Base-by-base conservation (phyloP, 2,888 invertebrate species). In the Phorcus lineatus region DNA sequence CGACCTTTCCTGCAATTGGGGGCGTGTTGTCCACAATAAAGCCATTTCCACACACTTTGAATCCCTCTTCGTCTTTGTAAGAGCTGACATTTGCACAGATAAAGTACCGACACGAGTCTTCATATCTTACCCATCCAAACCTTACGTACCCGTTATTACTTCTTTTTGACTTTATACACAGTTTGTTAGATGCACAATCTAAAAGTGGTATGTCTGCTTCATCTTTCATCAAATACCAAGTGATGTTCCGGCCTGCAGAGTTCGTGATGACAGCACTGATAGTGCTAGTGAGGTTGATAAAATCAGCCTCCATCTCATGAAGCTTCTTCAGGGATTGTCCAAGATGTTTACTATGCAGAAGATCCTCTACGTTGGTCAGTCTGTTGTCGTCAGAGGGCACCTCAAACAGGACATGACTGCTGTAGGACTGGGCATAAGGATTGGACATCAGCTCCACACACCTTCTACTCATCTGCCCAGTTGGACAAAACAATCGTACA, bases 1-100 rank as follows among this genome's bases (percentile, higher is more conserved):
- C 28, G 17, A 74, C 28, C 16, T 40, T n/a, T 52, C 74, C 74
- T 52, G 22, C 47, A 52, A 22, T 36, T 52, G 74, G 74, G 9
- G 74, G 74, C 22, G 40, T 52, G 16, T 53, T 52, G 52, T 74
- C 74, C 52, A 74, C 74, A 40, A 74, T 36, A 74, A 74, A 74
- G 19, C 74, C 74, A 74, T 74, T 74, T n/a, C 74, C 52, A n/a
- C 74, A 74, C 11, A 40, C 9, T 13, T 19, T 22, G 17, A 28
- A 47, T 22, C 17, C 6, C 24, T 11, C 47, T 52, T 52, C 22
- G n/a, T 74, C 52, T 22, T 53, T 24, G 19, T 40, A 16, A 13
- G 52, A 22, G 16, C 16, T 47, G 74, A 74, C 53, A 52, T 74
- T n/a, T n/a, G 52, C 74, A 74, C 74, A 74, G 13, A 74, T 53